Evolutionary conservation across 2,797 vertebrate genomes (phyloP), one percentile per base, ranked within the genome.

Genomic region (Phoeniculus purpureus): DNA sequence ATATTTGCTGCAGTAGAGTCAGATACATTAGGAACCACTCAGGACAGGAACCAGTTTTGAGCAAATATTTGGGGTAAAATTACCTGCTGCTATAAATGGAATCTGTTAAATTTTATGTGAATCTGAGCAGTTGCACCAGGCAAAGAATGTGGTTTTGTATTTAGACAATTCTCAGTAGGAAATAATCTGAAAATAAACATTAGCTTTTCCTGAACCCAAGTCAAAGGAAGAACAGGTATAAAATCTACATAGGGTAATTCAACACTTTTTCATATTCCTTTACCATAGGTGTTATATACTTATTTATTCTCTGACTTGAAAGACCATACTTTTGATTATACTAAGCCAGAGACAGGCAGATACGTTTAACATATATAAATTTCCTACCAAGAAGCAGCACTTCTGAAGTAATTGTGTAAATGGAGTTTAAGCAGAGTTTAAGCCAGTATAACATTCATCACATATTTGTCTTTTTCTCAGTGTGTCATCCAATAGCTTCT

Each of bases 341-440:
- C 27, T 66, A 75, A 90, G 8, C 29, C 31, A 71, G 67, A 72
- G 62, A 85, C 43, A 80, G 60, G 22, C 32, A 91, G 75, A 84
- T 71, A 59, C 16, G 64, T 92, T 83, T 94, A 84, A 85, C 81
- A 92, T 56, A 55, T 87, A 89, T 81, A 92, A 95, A 95, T 94
- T 83, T 67, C 50, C 68, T 79, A 32, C 88, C 95, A 92, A 90
- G 81, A 83, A 87, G 21, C 26, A 86, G 22, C 1, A 2, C 22
- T 90, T 93, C 81, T 90, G 60, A 80, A 80, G 54, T 74, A 94
- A 95, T 94, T 92, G 81, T 71, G 92, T 89, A 88, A 92, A 94
- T 64, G 32, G 54, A 73, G 21, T 85, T 91, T 90, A 71, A 94
- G 50, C 12, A 31, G 87, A 86, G 91, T n/a, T n/a, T n/a, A 84